phyloP scores from a whole-genome alignment of 2,113 vertebrate genomes.

The Syngnathus scovelli region DNA sequence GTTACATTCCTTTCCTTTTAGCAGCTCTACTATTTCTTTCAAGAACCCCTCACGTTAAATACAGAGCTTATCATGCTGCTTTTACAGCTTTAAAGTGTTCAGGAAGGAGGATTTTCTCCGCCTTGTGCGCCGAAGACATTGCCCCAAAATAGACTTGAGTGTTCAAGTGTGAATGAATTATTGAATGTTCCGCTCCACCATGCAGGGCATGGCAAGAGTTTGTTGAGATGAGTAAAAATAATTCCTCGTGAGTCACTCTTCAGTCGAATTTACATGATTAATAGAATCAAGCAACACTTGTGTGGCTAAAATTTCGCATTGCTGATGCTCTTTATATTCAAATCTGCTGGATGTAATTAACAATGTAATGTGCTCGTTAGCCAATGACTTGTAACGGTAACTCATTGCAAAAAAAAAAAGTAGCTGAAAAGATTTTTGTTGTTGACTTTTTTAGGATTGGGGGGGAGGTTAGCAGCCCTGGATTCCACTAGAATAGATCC shows the following conservation, averaged over 20 bases:
- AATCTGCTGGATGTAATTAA: slow-evolving; percentile 21
- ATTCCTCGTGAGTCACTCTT: not conserved
- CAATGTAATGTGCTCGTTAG: not conserved
- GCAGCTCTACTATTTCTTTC: slow-evolving; percentile 1
- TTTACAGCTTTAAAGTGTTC: slow-evolving; percentile 12
- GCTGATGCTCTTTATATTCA: not conserved
- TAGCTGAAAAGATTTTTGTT: too few relatives aligned
- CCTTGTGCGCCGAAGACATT: slow-evolving; percentile 16
- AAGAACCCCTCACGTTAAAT: slow-evolving; percentile 11
- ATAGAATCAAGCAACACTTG: not conserved
- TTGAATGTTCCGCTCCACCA: slow-evolving; percentile 52
- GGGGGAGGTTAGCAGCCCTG: too few relatives aligned
- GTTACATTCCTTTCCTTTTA: slow-evolving; percentile 11
- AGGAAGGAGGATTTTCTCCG: slow-evolving; percentile 19
- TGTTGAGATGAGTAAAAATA: slow-evolving; percentile 20
- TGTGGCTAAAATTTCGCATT: not conserved
- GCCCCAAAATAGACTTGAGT: slow-evolving; percentile 58
- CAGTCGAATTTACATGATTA: not conserved
- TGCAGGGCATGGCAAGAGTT: slow-evolving; percentile 27
- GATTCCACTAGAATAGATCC: too few relatives aligned
- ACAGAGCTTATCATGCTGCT: slow-evolving; percentile 16
- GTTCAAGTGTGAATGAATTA: slow-evolving; percentile 54
- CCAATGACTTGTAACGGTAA: too few relatives aligned
- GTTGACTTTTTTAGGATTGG: too few relatives aligned
- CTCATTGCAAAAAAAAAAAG: too few relatives aligned